phyloP scores from a whole-genome alignment of 1,140 invertebrate species.

The Olivierus martensii region DNA sequence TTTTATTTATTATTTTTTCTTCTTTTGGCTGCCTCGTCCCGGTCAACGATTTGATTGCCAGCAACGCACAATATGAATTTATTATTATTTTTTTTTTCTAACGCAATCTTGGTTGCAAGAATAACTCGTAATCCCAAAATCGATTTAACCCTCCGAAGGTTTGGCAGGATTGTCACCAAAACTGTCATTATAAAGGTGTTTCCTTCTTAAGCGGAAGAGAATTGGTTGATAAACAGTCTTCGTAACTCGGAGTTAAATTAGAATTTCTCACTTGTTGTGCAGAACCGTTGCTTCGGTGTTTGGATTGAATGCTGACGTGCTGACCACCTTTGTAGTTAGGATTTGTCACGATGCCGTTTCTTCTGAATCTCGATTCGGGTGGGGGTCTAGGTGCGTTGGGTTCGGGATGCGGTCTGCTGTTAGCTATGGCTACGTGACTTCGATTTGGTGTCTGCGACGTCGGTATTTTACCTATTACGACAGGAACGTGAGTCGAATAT shows the following conservation, averaged over 20 bases:
- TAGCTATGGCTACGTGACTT: too few relatives aligned
- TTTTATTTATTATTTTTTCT: too few relatives aligned
- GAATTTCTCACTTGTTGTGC: conserved; percentile 29
- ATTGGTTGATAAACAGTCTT: conserved; percentile 39
- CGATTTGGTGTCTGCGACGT: conserved; percentile 1
- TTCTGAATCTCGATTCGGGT: conserved; percentile 33
- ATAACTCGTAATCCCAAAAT: too few relatives aligned
- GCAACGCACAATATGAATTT: too few relatives aligned
- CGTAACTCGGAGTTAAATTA: conserved; percentile 13
- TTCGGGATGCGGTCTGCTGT: not conserved
- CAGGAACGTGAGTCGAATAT: conserved; percentile 11
- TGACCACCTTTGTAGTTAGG: conserved; percentile 49
- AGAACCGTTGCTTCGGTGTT: conserved; percentile 40
- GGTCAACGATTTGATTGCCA: too few relatives aligned
- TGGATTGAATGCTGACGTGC: conserved; percentile 32
- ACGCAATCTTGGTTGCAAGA: too few relatives aligned
- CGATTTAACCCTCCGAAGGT: too few relatives aligned
- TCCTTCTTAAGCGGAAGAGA: conserved; percentile 60
- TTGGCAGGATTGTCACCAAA: too few relatives aligned
- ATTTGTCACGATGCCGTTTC: conserved; percentile 83
- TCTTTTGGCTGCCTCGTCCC: too few relatives aligned
- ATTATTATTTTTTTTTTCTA: too few relatives aligned
- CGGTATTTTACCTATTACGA: conserved; percentile 5
- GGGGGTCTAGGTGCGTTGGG: conserved; percentile 14
- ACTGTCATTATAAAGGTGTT: conserved; percentile 38